These are phyloP conservation scores for Galendromus occidentalis DNA, from an alignment of 1,140 invertebrate species.

Conservation along the genomic window DNA sequence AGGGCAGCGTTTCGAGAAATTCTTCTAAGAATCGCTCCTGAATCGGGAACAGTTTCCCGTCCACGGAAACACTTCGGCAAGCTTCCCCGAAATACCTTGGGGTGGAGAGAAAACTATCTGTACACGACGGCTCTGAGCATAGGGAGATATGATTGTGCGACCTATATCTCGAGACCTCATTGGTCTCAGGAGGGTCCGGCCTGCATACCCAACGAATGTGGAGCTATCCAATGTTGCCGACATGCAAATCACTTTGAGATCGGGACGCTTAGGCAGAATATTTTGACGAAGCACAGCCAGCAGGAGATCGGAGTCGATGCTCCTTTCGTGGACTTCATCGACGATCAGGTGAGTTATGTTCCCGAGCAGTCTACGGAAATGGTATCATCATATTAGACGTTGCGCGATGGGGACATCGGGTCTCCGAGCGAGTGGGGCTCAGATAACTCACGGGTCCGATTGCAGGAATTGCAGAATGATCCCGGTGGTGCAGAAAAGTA, in stretches of 20 bases:
- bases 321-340: slow-evolving; percentile 93
- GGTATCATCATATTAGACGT: background rate
- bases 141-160: too few species aligned
- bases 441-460: background rate
- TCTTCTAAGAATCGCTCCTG: background rate
- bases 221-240: slow-evolving; percentile 86
- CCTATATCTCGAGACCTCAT: too few species aligned
- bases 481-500: slow-evolving; percentile 76
- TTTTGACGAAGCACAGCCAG: slow-evolving; percentile 80
- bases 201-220: slow-evolving; percentile 57
- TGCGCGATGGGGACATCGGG: background rate
- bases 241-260: slow-evolving; percentile 75
- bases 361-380: slow-evolving; percentile 39
- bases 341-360: slow-evolving; percentile 78
- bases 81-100: background rate
- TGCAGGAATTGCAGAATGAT: slow-evolving; percentile 31
- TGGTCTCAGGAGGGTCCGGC: too few species aligned
- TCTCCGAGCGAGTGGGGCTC: background rate
- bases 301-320: slow-evolving; percentile 89
- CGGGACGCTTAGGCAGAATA: slow-evolving; percentile 51
- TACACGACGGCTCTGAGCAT: too few species aligned
- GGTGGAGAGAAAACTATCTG: background rate
- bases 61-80: background rate
- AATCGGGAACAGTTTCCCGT: background rate
- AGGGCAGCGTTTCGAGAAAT: background rate